These are phyloP conservation scores for Xestoiulus laeticollis DNA, from an alignment of 2,888 invertebrate species.

Conservation along the genomic window DNA sequence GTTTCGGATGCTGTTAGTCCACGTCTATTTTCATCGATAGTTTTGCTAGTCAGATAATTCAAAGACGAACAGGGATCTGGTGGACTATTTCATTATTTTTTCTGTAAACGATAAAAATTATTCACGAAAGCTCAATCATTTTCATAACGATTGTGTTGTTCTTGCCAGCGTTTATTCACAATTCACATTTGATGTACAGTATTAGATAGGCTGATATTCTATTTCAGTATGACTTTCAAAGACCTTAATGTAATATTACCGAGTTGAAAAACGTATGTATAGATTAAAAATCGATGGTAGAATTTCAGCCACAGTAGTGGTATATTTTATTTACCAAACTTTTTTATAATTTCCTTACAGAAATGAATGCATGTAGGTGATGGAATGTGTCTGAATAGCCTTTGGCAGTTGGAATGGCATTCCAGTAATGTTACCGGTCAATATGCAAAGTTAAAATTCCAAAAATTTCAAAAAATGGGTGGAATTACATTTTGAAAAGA, in stretches of 20 bases:
- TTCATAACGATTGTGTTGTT: conserved; percentile 25
- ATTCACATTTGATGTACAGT: conserved; percentile 33
- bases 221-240: conserved; percentile 13
- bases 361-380: not conserved
- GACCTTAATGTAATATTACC: not conserved
- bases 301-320: not conserved
- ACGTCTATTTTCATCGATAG: conserved; percentile 4
- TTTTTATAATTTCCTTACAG: no score
- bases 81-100: not conserved
- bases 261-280: not conserved
- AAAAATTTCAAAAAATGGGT: no score
- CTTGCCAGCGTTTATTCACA: conserved; percentile 16
- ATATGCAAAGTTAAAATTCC: no score
- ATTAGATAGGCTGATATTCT: conserved; percentile 8
- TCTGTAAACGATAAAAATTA: conserved; percentile 10
- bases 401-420: no score
- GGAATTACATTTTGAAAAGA: no score
- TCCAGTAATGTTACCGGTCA: no score
- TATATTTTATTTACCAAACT: not conserved
- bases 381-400: no score
- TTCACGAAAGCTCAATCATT: conserved; percentile 19
- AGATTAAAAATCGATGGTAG: not conserved
- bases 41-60: not conserved
- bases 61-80: conserved; percentile 21
- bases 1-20: not conserved